Evolutionary conservation across 2,888 invertebrate genomes (phyloP).

Genomic region (Tenthredo scrophulariae): DNA sequence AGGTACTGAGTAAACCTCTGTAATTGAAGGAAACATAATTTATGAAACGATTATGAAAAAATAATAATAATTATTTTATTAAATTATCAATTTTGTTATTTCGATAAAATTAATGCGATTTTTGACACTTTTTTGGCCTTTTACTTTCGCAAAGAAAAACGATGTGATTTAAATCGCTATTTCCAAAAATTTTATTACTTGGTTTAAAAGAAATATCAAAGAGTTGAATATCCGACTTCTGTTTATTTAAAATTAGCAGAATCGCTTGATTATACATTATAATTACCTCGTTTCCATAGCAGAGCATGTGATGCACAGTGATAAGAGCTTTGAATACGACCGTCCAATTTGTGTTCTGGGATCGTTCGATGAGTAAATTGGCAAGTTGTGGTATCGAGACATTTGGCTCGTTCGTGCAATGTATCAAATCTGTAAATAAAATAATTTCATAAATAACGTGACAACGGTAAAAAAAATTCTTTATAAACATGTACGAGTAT

Average conservation of each 20-base stretch:
- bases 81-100: no score
- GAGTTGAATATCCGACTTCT: neutral
- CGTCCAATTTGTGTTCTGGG: slow-evolving; percentile 99
- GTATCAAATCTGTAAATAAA: slow-evolving; percentile 92
- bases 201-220: neutral
- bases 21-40: slow-evolving; percentile 66
- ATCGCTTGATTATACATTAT: neutral
- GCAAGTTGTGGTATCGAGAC: slow-evolving; percentile 99
- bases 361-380: slow-evolving; percentile 97
- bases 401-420: slow-evolving; percentile 99
- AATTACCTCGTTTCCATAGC: slow-evolving; percentile 98
- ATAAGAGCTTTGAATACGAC: slow-evolving; percentile 99
- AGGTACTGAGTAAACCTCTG: slow-evolving; percentile 99
- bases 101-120: no score
- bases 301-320: slow-evolving; percentile 99
- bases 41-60: neutral
- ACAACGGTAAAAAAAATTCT: neutral
- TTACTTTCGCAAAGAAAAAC: no score
- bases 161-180: neutral
- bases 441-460: slow-evolving; percentile 55
- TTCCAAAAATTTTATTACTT: neutral
- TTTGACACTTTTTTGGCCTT: no score
- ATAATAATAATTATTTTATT: no score
- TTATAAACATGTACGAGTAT: neutral
- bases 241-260: neutral